Evolutionary conservation across 2,113 vertebrate genomes (phyloP), one percentile per base, ranked within the genome.

Genomic region (Galbula dea): DNA sequence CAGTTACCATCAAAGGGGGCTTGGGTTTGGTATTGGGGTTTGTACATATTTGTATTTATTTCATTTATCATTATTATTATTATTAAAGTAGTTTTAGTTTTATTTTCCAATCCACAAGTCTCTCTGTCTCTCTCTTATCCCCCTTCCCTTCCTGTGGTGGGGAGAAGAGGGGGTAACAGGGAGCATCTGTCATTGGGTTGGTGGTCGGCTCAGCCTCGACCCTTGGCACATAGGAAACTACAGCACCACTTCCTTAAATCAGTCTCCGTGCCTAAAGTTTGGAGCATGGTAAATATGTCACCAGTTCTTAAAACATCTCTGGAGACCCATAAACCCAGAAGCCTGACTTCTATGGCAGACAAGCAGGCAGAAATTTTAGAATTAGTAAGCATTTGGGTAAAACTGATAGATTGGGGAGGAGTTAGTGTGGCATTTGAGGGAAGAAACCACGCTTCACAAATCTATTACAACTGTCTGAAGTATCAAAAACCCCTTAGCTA

Each of bases 401-500:
- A 86, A 59, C 65, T 73, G 63, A 73, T 57, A 69, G 83, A 18
- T 2, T 37, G n/a, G n/a, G 75, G 72, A 89, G 77, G 39, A 92
- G 69, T 45, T 36, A 39, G 27, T 19, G 34, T 37, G 55, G 46
- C 18, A 54, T 75, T 81, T 63, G 26, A 16, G 46, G 39, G 69
- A 55, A 92, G 69, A 88, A 94, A 86, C 81, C 46, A 51, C 86
- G 78, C 68, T 88, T 74, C 65, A 81, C 80, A 83, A 88, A 84
- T 94, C 73, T 71, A 1, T 46, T 21, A 15, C 41, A 80, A 37
- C 46, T 66, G 10, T 67, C 46, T 88, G 86, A 81, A 86, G 52
- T 63, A 51, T 89, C 83, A 73, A 43, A 62, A 14, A 19, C 30
- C 23, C 32, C 43, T 62, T 45, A 58, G 49, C 57, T 61, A 24